Conservation (phyloP, 2,797 vertebrate genomes). For the Chrysocyon brachyurus region DNA sequence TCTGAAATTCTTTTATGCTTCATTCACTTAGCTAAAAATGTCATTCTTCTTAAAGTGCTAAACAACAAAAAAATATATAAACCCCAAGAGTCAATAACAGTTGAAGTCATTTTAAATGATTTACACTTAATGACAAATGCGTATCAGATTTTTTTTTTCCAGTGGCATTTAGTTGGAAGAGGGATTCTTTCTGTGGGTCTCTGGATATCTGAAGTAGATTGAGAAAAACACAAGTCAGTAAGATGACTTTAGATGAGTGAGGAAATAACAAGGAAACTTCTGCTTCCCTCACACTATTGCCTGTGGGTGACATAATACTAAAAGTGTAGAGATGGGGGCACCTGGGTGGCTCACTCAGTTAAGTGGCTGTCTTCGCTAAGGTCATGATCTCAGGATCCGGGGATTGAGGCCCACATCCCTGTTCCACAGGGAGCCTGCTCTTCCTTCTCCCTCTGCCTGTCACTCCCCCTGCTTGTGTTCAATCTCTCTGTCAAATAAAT, state of each 20-base stretch:
- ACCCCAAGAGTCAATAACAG: neutral
- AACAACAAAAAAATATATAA: neutral
- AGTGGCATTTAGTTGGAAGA: neutral
- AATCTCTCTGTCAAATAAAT: too few species aligned
- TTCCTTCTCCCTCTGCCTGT: too few species aligned
- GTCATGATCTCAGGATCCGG: too few species aligned
- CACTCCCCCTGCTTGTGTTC: too few species aligned
- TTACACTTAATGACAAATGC: neutral
- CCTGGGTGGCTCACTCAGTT: too few species aligned
- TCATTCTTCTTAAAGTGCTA: neutral
- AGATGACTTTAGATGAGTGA: neutral
- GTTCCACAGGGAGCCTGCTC: too few species aligned
- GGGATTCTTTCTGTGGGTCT: neutral
- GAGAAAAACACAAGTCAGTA: neutral
- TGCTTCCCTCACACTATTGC: neutral
- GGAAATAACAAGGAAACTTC: neutral
- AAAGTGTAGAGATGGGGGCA: neutral
- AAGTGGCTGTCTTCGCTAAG: too few species aligned
- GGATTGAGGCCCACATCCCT: too few species aligned
- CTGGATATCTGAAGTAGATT: neutral
- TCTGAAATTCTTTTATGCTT: neutral
- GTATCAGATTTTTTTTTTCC: neutral
- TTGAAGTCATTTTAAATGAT: slow-evolving; percentile 24
- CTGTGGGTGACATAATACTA: neutral
- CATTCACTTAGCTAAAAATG: slow-evolving; percentile 48